Evolutionary conservation across 37 sponge, comb jelly and placozoan species (phyloP).

Genomic region (Diacarnus erythraeanus): DNA sequence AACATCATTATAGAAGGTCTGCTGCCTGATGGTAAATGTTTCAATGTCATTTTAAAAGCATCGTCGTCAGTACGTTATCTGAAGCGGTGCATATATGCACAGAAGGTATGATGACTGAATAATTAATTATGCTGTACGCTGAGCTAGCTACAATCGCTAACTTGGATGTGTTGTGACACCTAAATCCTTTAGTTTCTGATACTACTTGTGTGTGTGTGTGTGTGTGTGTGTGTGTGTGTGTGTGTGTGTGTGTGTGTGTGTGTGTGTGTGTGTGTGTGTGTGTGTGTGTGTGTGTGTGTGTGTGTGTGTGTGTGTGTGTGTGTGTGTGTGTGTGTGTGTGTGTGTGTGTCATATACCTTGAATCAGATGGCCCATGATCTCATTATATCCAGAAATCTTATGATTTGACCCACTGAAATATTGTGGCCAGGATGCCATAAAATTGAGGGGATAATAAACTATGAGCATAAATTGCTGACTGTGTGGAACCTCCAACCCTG

Average conservation of each 20-base stretch:
- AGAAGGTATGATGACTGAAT: not conserved
- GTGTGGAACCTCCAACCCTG: too few species aligned
- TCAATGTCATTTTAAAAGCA: conserved; percentile 15
- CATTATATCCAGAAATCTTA: too few species aligned
- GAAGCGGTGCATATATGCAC: not conserved
- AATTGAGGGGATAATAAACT: too few species aligned
- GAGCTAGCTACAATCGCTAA: not conserved
- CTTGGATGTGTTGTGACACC: not conserved
- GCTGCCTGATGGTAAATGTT: conserved; percentile 7
- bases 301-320: conserved; percentile 24
- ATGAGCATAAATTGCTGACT: too few species aligned
- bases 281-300: conserved; percentile 24
- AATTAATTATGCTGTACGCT: not conserved
- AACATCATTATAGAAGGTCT: not conserved
- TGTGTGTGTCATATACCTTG: too few species aligned
- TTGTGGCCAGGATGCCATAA: too few species aligned
- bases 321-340: conserved; percentile 17
- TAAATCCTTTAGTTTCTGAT: not conserved
- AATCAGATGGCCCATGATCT: too few species aligned
- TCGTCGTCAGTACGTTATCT: not conserved
- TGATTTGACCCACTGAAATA: too few species aligned
- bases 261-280: conserved; percentile 24
- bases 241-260: conserved; percentile 19
- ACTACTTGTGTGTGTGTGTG: conserved; percentile 13
- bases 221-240: conserved; percentile 21